Evolutionary conservation across 2,113 vertebrate species (phyloP).

Genomic region (Mystacornis crossleyi): DNA sequence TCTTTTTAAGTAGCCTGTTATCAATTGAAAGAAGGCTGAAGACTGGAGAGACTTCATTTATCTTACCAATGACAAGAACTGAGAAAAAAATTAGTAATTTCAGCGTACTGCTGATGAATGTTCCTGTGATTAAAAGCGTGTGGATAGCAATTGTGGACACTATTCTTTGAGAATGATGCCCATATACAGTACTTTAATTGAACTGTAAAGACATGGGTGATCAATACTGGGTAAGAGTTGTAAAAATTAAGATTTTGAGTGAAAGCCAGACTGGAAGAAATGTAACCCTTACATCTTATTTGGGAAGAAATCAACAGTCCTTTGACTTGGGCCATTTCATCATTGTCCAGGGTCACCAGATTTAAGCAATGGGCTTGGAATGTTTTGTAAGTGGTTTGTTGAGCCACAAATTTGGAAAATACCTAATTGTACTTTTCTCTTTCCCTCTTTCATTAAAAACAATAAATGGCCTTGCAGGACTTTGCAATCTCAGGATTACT

Average conservation of each 20-base stretch:
- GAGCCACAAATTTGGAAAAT: constrained; percentile 23
- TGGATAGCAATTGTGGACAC: not conserved
- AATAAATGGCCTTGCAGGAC: constrained; percentile 9
- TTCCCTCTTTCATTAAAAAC: not conserved
- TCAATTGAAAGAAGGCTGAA: not conserved
- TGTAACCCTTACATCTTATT: not conserved
- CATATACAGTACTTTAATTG: not conserved
- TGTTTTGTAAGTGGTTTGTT: not conserved
- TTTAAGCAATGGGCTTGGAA: not conserved
- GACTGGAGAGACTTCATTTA: constrained; percentile 34
- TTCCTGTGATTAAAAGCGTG: constrained; percentile 57
- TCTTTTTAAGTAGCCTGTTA: not conserved
- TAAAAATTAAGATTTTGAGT: constrained; percentile 37
- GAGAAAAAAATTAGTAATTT: constrained; percentile 24
- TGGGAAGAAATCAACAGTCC: not conserved
- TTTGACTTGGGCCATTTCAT: not conserved
- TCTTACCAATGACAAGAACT: constrained; percentile 34
- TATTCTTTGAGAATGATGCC: not conserved
- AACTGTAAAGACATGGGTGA: constrained; percentile 21
- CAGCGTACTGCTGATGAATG: not conserved
- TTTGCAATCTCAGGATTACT: not conserved
- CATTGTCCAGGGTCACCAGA: not conserved
- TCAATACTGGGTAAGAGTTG: constrained; percentile 22
- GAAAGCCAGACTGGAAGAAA: not conserved
- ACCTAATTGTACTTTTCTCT: not conserved